Evolutionary conservation across 2,113 vertebrate genomes (phyloP).

Genomic region (Campylomormyrus tamandua): DNA sequence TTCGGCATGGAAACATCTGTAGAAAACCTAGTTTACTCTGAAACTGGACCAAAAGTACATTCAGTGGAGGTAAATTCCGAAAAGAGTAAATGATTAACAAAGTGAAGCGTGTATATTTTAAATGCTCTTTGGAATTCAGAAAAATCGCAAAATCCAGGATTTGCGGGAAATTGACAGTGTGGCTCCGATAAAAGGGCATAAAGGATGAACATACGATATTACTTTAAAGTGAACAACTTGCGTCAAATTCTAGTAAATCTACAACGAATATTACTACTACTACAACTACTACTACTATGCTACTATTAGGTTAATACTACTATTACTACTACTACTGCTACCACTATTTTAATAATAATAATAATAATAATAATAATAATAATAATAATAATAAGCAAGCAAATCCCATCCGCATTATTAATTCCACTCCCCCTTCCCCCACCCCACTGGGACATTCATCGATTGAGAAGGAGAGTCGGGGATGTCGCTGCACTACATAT

Average conservation of each 20-base stretch:
- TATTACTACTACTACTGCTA: neutral
- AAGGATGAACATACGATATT: neutral
- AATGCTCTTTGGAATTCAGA: neutral
- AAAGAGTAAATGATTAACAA: neutral
- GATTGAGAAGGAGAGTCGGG: slow-evolving; percentile 78
- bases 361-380: neutral
- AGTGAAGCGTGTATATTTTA: neutral
- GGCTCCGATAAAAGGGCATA: neutral
- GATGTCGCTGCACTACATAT: slow-evolving; percentile 94
- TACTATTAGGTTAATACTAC: neutral
- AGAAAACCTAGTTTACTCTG: neutral
- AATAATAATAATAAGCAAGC: neutral
- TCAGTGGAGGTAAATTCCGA: neutral
- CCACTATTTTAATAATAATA: neutral
- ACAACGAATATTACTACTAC: neutral
- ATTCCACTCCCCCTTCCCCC: slow-evolving; percentile 39
- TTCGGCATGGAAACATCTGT: neutral
- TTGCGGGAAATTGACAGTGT: neutral
- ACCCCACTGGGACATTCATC: slow-evolving; percentile 75
- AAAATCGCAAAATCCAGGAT: neutral
- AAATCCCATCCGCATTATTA: neutral
- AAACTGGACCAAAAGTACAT: neutral
- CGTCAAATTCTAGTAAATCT: neutral
- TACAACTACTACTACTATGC: neutral
- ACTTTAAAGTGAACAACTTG: neutral